A percentile compares a stretch with the other conserved stretches of the same genome.
Evolutionary conservation across 2,888 invertebrate species (phyloP).

Genomic region (Cephalotes varians): DNA sequence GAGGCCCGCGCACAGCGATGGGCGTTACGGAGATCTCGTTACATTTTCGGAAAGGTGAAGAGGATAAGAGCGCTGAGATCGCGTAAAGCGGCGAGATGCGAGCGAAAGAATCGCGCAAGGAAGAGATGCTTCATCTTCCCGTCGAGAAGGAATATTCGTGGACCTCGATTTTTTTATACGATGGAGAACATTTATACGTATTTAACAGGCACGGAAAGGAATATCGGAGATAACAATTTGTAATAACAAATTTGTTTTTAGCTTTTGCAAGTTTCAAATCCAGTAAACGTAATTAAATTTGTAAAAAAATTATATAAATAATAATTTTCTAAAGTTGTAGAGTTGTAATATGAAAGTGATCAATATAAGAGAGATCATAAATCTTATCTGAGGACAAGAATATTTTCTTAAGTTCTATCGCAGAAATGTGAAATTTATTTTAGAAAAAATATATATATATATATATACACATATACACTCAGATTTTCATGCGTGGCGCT

Average conservation of each 20-base stretch:
- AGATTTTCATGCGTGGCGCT: not conserved
- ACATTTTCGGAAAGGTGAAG: conserved; percentile 79
- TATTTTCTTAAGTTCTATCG: conserved; percentile 33
- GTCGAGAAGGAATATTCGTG: not conserved
- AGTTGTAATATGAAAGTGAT: not conserved
- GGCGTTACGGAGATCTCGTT: conserved; percentile 77
- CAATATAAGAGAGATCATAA: conserved; percentile 38
- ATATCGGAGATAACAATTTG: not conserved
- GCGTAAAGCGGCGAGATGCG: conserved; percentile 41
- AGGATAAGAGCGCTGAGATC: conserved; percentile 25
- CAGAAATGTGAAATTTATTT: conserved; percentile 34
- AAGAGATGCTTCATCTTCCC: conserved; percentile 9
- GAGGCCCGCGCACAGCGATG: conserved; percentile 64
- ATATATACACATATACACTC: not conserved
- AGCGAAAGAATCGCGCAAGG: conserved; percentile 2
- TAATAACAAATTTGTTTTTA: conserved; percentile 1
- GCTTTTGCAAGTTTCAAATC: not conserved
- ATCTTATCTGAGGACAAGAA: conserved; percentile 30
- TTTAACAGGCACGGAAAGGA: not conserved
- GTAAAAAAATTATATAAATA: conserved; percentile 13
- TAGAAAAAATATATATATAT: too few relatives aligned
- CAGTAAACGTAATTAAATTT: not conserved
- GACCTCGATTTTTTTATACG: not conserved
- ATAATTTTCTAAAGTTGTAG: conserved; percentile 26
- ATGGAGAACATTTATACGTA: not conserved